phyloP scores from a whole-genome alignment of 1,140 invertebrate genomes.

The Episyrphus balteatus region DNA sequence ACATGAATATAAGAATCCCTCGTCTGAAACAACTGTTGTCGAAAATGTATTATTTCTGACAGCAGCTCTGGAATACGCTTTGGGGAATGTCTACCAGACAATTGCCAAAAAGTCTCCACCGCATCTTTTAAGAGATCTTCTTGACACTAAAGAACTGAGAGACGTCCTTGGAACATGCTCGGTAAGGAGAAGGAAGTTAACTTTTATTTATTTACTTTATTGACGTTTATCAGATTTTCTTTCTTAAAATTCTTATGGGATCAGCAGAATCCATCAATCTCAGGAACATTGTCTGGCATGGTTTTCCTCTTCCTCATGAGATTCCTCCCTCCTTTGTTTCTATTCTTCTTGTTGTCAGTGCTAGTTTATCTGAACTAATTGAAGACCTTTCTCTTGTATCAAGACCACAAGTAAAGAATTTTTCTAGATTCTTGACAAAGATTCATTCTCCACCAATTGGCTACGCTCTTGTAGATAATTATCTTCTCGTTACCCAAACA shows the following conservation, averaged over 20 bases:
- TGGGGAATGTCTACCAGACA: constrained; percentile 10
- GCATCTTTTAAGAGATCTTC: constrained; percentile 11
- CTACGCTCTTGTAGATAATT: not conserved
- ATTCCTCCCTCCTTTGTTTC: constrained; percentile 7
- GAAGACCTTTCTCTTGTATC: not conserved
- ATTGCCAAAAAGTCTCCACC: constrained; percentile 5
- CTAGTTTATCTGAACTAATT: not conserved
- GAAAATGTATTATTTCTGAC: constrained; percentile 6
- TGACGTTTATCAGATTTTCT: constrained; percentile 5
- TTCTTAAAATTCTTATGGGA: constrained; percentile 11
- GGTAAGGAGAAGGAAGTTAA: not conserved
- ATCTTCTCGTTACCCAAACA: not conserved
- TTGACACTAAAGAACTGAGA: constrained; percentile 4
- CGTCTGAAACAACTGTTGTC: not conserved
- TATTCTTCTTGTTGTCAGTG: constrained; percentile 2
- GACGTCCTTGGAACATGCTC: constrained; percentile 4
- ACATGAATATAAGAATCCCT: not conserved
- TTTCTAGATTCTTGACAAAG: not conserved
- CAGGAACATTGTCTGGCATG: constrained; percentile 15
- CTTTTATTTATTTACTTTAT: not conserved
- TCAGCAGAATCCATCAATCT: constrained; percentile 12
- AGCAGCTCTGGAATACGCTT: constrained; percentile 9
- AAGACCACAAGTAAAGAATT: constrained; percentile 2
- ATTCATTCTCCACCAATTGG: not conserved
- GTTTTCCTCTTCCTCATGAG: constrained; percentile 8